A percentile compares a stretch with the other conserved stretches of the same genome.
Evolutionary conservation across 2,797 vertebrate species (phyloP).

Genomic region (Gallinago stenura): DNA sequence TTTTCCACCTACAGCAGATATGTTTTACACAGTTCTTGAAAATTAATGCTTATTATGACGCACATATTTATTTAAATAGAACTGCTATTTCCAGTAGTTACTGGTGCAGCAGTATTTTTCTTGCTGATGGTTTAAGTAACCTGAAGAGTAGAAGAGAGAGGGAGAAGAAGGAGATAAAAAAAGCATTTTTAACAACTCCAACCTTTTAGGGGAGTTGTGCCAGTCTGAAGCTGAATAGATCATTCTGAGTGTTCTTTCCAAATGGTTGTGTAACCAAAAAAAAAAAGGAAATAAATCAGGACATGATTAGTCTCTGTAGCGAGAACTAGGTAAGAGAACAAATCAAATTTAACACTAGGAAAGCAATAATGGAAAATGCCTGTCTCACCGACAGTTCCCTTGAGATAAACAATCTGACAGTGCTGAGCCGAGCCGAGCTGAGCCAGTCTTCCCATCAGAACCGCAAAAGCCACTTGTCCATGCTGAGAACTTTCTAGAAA

Average conservation of each 20-base stretch:
- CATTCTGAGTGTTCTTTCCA: neutral
- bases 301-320: constrained; percentile 21
- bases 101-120: neutral
- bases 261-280: neutral
- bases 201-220: neutral
- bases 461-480: neutral
- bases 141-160: neutral
- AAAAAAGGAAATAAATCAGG: constrained; percentile 14
- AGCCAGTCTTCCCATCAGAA: neutral
- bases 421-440: neutral
- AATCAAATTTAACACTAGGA: constrained; percentile 53
- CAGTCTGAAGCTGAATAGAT: neutral
- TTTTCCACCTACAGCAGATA: neutral
- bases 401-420: constrained; percentile 42
- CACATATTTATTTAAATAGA: neutral
- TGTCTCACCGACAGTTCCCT: constrained; percentile 10
- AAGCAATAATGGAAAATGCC: constrained; percentile 44
- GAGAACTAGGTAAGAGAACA: constrained; percentile 41
- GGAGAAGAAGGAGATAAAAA: neutral
- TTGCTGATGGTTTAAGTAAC: constrained; percentile 4
- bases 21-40: neutral
- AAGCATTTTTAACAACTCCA: neutral
- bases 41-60: neutral
- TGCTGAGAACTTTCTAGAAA: neutral
- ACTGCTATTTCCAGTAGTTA: neutral